Conservation (phyloP, 1,140 invertebrate genomes). For the Phocides pigmalion region DNA sequence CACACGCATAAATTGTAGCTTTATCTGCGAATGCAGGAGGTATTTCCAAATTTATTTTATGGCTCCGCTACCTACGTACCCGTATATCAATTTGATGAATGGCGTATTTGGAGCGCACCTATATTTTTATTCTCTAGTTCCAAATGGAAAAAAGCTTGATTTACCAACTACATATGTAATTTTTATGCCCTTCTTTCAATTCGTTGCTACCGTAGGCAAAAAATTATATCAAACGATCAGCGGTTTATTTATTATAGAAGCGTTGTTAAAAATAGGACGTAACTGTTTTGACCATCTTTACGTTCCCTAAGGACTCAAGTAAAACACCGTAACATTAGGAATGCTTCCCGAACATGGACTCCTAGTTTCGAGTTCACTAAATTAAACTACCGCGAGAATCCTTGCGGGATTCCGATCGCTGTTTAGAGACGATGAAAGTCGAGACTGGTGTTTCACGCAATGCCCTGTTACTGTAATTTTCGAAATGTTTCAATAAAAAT, state of each 20-base stretch:
- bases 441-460: too few species aligned
- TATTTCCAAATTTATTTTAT: slow-evolving; percentile 18
- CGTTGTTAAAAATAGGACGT: too few species aligned
- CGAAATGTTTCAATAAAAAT: too few species aligned
- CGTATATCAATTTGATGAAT: slow-evolving; percentile 19
- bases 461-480: too few species aligned
- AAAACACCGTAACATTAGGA: not conserved
- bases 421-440: not conserved
- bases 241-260: too few species aligned
- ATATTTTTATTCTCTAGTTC: slow-evolving; percentile 7
- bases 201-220: not conserved
- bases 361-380: not conserved
- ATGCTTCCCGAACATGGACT: not conserved
- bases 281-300: not conserved
- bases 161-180: not conserved
- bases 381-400: not conserved
- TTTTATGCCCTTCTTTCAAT: too few species aligned
- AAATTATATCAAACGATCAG: too few species aligned
- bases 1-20: slow-evolving; percentile 6
- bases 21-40: slow-evolving; percentile 6
- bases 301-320: not conserved
- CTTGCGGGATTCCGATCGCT: not conserved
- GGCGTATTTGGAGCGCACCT: slow-evolving; percentile 3
- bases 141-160: not conserved
- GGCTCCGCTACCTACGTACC: not conserved